Evolutionary conservation across 2,797 vertebrate species (phyloP).

Genomic region (Denticeps clupeoides): DNA sequence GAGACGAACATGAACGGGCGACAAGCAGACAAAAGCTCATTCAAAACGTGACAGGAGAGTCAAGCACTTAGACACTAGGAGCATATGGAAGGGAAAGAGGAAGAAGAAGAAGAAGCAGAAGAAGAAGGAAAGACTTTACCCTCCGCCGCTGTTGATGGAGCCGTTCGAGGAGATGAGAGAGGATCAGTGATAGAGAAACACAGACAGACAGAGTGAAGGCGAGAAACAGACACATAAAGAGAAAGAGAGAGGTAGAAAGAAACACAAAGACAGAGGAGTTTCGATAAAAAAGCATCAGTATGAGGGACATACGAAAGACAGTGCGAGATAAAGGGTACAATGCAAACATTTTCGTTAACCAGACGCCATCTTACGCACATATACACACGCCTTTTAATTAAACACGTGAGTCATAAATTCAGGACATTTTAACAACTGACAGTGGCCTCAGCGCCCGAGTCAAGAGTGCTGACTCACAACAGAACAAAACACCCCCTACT

Average conservation of each 20-base stretch:
- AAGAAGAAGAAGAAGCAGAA: conserved; percentile 23
- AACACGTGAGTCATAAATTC: too few relatives aligned
- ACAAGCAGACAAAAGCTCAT: too few relatives aligned
- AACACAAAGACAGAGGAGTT: conserved; percentile 39
- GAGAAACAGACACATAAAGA: conserved; percentile 19
- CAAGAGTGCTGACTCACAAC: conserved; percentile 23
- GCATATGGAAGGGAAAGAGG: conserved; percentile 33
- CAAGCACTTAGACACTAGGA: background rate
- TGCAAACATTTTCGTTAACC: too few relatives aligned
- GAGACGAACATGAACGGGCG: too few relatives aligned
- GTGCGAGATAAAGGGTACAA: conserved; percentile 26
- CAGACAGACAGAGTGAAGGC: conserved; percentile 12
- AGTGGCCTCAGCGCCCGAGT: too few relatives aligned
- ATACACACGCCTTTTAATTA: too few relatives aligned
- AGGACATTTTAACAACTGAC: too few relatives aligned
- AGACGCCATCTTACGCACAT: conserved; percentile 6
- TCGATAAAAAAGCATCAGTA: conserved; percentile 25
- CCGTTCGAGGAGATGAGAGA: conserved; percentile 60
- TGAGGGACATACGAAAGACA: conserved; percentile 39
- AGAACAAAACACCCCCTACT: too few relatives aligned
- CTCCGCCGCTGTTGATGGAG: conserved; percentile 62
- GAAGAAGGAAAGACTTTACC: conserved; percentile 61
- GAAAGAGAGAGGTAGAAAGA: conserved; percentile 11
- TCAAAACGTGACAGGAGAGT: too few relatives aligned
- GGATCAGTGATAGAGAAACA: conserved; percentile 31